Conservation (phyloP, 2,797 vertebrate genomes). For the Huso huso region DNA sequence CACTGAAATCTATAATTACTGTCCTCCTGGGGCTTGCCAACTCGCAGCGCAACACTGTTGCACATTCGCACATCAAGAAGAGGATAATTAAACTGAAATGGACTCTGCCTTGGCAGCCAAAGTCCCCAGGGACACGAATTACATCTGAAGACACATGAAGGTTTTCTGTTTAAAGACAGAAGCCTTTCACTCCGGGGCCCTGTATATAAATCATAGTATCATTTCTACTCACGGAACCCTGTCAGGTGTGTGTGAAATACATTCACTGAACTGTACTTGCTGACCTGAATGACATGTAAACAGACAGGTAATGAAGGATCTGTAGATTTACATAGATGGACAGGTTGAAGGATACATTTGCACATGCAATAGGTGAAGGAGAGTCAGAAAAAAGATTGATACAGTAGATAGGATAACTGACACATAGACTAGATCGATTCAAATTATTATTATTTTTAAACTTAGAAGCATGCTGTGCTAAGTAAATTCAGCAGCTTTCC, state of each 20-base stretch:
- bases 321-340: neutral
- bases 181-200: neutral
- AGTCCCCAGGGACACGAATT: neutral
- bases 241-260: neutral
- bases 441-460: too few relatives aligned
- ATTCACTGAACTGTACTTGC: neutral
- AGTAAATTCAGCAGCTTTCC: too few relatives aligned
- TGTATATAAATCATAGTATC: neutral
- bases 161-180: neutral
- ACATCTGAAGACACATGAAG: neutral
- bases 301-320: neutral
- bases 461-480: too few relatives aligned
- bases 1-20: neutral
- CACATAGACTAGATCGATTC: neutral
- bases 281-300: neutral
- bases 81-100: conserved; percentile 8
- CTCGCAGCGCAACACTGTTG: neutral
- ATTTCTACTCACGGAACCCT: neutral
- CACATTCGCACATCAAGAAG: neutral
- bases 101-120: neutral
- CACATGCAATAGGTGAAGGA: neutral
- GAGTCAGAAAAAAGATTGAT: conserved; percentile 2
- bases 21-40: neutral
- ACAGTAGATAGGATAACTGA: conserved; percentile 10
- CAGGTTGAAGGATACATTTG: neutral